Evolutionary conservation across 2,797 vertebrate species (phyloP), one percentile per base, ranked within the genome.

Genomic region (Perodicticus potto): DNA sequence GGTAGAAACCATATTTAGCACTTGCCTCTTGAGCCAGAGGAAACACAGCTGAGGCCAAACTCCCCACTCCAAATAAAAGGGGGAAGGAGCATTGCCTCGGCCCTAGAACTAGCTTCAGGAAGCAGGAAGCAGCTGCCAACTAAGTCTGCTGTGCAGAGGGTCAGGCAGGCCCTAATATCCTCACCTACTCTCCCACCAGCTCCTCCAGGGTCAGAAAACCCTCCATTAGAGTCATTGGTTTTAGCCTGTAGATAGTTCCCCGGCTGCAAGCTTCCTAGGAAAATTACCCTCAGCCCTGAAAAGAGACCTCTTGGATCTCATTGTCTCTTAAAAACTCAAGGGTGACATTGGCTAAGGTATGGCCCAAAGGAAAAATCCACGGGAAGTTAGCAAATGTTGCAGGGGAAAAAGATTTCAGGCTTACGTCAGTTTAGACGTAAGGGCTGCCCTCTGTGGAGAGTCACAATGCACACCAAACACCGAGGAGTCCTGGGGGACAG

Each of bases 361-460:
- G 22, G 40, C 22, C 43, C 13, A 22, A 63, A 65, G 77, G 27
- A 72, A 14, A 9, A 93, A 49, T 5, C 32, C 10, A 12, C 5
- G 59, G 9, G 32, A 57, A 19, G 32, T 34, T 59, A 57, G 77
- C 40, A 74, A 93, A 76, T 4, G 29, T 45, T 20, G 20, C 37
- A 85, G 77, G 69, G 34, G 4, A 29, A 91, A 67, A 7, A 0
- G 0, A 10, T 32, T 72, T 1, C 8, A 0, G 11, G 37, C 34
- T 82, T 40, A 20, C 2, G 0, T 32, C n/a, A 29, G 29, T 9
- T 29, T 37, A 49, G 69, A 61, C 61, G 32, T 63, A 0, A 5
- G 43, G 16, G n/a, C 40, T 63, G 59, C 6, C 43, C 29, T 93
- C 29, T 23, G 2, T 45, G 34, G 69, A 23, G 57, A 67, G 34